A percentile compares a stretch with the other conserved stretches of the same genome.
Evolutionary conservation across 2,113 vertebrate species (phyloP).

Genomic region (Orycteropus afer): DNA sequence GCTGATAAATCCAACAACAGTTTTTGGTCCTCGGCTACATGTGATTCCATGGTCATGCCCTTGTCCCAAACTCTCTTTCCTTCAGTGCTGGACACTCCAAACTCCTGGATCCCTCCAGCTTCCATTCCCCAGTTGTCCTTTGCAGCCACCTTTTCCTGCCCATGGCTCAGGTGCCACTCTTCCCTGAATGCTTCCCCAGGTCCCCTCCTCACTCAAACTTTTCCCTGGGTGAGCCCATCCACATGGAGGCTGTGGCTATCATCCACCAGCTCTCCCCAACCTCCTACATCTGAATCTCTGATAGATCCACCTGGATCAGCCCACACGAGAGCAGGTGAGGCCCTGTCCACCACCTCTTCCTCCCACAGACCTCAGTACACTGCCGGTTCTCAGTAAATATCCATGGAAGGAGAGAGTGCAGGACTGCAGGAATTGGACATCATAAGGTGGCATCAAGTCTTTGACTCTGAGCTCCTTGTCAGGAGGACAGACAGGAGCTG

Average conservation of each 20-base stretch:
- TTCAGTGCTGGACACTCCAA: not conserved
- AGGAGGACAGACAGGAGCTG: not conserved
- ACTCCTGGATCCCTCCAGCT: not conserved
- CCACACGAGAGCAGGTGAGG: no score
- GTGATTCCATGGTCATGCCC: not conserved
- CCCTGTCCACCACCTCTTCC: no score
- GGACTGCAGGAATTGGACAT: no score
- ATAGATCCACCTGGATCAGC: no score
- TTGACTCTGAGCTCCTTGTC: rapidly evolving
- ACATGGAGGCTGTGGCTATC: no score
- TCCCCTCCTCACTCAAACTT: not conserved
- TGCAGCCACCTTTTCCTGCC: not conserved
- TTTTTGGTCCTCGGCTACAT: not conserved
- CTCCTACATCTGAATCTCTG: no score
- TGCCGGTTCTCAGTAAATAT: not conserved
- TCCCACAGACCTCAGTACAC: no score
- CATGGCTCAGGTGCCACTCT: not conserved
- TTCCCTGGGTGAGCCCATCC: not conserved
- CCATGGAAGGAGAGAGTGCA: not conserved
- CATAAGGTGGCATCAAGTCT: no score
- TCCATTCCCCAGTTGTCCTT: not conserved
- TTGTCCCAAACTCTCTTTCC: no score
- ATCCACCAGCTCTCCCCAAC: no score
- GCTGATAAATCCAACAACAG: rapidly evolving
- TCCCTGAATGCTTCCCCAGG: no score